Base-by-base conservation (phyloP, 2,113 vertebrate genomes). In the Lophotis ruficrista region DNA sequence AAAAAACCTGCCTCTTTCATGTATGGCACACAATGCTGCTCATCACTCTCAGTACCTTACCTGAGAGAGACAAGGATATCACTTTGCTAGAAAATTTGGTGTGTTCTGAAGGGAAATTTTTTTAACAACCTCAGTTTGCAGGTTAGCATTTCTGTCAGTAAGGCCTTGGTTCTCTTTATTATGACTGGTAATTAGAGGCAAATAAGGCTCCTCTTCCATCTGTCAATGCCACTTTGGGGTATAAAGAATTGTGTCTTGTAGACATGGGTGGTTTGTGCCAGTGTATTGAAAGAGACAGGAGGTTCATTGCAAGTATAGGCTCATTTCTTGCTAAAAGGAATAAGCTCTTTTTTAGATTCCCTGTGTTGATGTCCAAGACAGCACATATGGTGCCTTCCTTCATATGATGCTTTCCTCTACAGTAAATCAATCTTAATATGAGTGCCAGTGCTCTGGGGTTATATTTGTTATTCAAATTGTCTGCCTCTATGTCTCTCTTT, bases 181-280 rank as follows among this genome's bases (percentile, higher is more conserved):
- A 20, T 48, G 61, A 58, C 25, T 53, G 35, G 11, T 41, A 50
- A 72, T 16, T 33, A 10, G 28, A 77, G 38, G 43, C 2, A 56
- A 54, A 38, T 3, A 19, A 37, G 27, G 24, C 4, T 81, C 2
- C 1, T 51, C 24, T 81, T 70, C 54, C 4, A n/a, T 35, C 21
- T n/a, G 24, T 11, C 30, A 61, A 7, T 27, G 14, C 14, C 37
- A 51, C 4, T 45, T 60, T 71, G 18, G 38, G 27, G 7, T 24
- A 43, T 11, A 19, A 71, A 68, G 19, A 57, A 2, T 6, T 3
- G 0, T 43, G 10, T 20, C 1, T 41, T 38, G 8, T 19, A 51
- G 47, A 19, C 14, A 9, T 8, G 22, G 6, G 24, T 31, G 78
- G 47, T 7, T 84, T 80, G 61, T 53, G 10, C 11, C 60, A n/a